Evolutionary conservation across 2,888 invertebrate species (phyloP).

Genomic region (Pherbina coryleti): DNA sequence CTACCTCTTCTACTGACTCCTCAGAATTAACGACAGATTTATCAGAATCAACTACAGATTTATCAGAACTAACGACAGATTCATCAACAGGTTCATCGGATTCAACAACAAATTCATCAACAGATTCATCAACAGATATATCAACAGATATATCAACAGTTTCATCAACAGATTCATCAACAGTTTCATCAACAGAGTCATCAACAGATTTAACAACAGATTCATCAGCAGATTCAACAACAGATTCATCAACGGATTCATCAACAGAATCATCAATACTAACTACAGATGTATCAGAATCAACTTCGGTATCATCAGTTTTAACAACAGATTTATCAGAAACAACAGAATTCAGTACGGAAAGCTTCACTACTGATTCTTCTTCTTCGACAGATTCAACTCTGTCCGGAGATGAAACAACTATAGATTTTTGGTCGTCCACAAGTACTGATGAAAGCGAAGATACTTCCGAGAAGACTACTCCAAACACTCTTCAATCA

Average conservation of each 20-base stretch:
- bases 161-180: not conserved
- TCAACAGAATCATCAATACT: conserved; percentile 11
- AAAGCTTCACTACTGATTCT: not conserved
- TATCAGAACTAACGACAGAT: too few relatives aligned
- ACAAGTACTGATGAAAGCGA: conserved; percentile 50
- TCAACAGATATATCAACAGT: not conserved
- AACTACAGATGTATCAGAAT: not conserved
- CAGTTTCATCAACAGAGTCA: not conserved
- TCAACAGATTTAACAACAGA: conserved; percentile 11
- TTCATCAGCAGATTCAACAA: not conserved
- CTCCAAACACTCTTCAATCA: conserved; percentile 72
- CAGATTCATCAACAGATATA: conserved; percentile 14
- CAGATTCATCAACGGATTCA: not conserved
- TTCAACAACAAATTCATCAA: not conserved
- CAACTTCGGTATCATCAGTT: not conserved
- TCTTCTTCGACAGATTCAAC: conserved; percentile 52
- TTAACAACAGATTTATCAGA: not conserved
- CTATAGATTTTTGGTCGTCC: conserved; percentile 67
- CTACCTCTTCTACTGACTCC: too few relatives aligned
- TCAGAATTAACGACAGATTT: too few relatives aligned
- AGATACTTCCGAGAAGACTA: conserved; percentile 70
- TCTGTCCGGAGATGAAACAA: conserved; percentile 56
- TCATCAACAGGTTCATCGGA: conserved; percentile 11
- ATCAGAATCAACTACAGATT: conserved; percentile 2
- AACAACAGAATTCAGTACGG: conserved; percentile 1